These are phyloP conservation scores for Sebastolobus altivelis DNA, from an alignment of 2,797 vertebrate species.

Conservation along the genomic window DNA sequence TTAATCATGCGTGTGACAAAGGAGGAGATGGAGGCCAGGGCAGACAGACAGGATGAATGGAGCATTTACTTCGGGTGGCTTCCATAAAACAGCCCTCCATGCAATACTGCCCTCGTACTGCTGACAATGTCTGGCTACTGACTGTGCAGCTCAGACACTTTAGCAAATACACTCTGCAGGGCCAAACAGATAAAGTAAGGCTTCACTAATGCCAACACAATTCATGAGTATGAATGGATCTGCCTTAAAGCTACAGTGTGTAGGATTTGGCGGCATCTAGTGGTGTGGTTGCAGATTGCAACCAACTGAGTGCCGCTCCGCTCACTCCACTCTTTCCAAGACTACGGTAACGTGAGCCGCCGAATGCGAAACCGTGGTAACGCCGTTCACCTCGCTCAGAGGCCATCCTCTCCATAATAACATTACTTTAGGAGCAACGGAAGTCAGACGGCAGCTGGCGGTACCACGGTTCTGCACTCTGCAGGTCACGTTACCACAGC, in stretches of 20 bases:
- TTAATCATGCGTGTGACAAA: conserved; percentile 83
- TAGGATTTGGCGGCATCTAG: no score
- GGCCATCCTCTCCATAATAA: no score
- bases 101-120: conserved; percentile 55
- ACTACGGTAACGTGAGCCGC: no score
- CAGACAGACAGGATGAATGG: conserved; percentile 78
- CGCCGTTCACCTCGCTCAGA: no score
- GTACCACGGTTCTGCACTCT: no score
- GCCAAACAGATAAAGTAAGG: conserved; percentile 41
- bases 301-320: no score
- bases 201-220: conserved; percentile 39
- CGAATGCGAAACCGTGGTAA: no score
- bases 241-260: neutral
- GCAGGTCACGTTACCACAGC: no score
- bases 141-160: conserved; percentile 48
- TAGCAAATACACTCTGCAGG: conserved; percentile 54
- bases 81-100: conserved; percentile 70
- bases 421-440: no score
- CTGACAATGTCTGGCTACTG: conserved; percentile 58
- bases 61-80: conserved; percentile 75
- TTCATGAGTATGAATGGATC: conserved; percentile 9
- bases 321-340: no score
- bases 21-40: conserved; percentile 79
- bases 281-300: no score
- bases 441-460: no score